phyloP scores from a whole-genome alignment of 2,113 vertebrate species.

The Tapirus terrestris region DNA sequence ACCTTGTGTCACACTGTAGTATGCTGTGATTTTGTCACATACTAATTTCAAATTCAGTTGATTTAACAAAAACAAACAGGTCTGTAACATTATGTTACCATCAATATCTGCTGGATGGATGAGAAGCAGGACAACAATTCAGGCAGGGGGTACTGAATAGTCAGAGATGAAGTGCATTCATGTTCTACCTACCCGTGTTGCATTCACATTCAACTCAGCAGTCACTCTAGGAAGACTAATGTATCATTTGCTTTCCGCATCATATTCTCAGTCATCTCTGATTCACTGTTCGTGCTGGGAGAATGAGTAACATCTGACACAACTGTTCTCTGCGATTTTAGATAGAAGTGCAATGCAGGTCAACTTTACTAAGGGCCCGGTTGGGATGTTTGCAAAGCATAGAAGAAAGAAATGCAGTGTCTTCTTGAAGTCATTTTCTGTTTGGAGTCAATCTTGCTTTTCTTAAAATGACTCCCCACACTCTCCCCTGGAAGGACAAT shows the following conservation, averaged over 20 bases:
- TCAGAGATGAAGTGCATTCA: not conserved
- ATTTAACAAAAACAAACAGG: not conserved
- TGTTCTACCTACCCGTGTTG: not conserved
- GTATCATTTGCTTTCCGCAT: not conserved
- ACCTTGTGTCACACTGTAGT: not conserved
- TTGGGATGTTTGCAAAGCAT: constrained; percentile 21
- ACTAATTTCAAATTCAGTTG: not conserved
- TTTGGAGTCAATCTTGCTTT: constrained; percentile 49
- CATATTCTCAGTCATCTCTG: not conserved
- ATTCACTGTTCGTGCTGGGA: not conserved
- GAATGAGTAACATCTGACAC: not conserved
- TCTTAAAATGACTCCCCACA: not conserved
- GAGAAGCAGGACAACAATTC: not conserved
- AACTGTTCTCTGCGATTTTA: not conserved
- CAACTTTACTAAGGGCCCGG: not conserved
- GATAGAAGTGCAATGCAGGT: not conserved
- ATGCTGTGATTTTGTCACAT: not conserved
- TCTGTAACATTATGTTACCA: not conserved
- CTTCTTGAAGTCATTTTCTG: not conserved
- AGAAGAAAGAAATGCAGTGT: not conserved
- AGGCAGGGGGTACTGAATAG: not conserved
- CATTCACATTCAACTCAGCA: not conserved
- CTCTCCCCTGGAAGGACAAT: not conserved
- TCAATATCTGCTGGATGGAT: not conserved
- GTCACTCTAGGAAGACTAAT: not conserved